These are phyloP conservation scores for Itoplectis maculator DNA, from an alignment of 2,888 invertebrate species.

Conservation along the genomic window DNA sequence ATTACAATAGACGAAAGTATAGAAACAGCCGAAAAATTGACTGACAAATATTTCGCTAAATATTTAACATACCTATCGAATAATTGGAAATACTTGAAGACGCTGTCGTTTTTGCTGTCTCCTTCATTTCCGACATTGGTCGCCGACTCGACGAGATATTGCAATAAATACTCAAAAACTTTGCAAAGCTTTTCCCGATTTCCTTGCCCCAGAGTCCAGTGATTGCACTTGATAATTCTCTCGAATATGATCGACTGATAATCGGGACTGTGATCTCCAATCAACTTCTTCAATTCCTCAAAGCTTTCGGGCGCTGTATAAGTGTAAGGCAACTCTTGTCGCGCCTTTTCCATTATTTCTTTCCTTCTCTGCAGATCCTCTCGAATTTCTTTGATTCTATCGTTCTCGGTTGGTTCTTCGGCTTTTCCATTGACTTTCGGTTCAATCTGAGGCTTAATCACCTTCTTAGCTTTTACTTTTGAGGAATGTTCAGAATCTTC, in stretches of 20 bases:
- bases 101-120: conserved; percentile 66
- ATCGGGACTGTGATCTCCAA: conserved; percentile 87
- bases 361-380: conserved; percentile 83
- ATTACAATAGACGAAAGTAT: conserved; percentile 12
- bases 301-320: conserved; percentile 88
- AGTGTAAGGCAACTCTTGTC: conserved; percentile 87
- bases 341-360: conserved; percentile 86
- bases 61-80: conserved; percentile 85
- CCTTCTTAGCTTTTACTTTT: conserved; percentile 38
- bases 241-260: conserved; percentile 91
- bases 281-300: conserved; percentile 87
- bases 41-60: not conserved
- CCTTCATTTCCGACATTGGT: conserved; percentile 78
- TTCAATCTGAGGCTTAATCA: conserved; percentile 51
- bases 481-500: conserved; percentile 38
- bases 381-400: conserved; percentile 76
- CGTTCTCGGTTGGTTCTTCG: conserved; percentile 61
- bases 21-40: not conserved
- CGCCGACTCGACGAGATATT: conserved; percentile 89
- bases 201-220: conserved; percentile 91
- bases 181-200: conserved; percentile 92
- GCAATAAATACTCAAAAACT: conserved; percentile 91
- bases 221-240: conserved; percentile 94
- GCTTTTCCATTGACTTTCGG: conserved; percentile 54
- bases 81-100: conserved; percentile 87